These are phyloP conservation scores for Hippotragus niger DNA, from an alignment of 2,113 vertebrate species.

Conservation along the genomic window DNA sequence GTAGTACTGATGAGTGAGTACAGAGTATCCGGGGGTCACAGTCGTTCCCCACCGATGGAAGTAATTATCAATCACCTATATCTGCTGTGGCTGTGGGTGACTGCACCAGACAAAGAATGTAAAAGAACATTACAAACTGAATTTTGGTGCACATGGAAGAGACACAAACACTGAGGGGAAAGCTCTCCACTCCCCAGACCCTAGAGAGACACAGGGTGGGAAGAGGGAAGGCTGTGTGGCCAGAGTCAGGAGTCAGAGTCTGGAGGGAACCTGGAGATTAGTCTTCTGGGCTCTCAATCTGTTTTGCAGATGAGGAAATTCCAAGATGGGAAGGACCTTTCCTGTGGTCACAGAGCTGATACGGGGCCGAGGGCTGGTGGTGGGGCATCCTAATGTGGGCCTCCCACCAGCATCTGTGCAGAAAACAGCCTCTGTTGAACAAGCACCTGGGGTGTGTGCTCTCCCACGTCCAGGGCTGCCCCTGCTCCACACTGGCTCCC, in stretches of 20 bases:
- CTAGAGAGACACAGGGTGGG: not conserved
- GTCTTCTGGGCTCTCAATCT: not conserved
- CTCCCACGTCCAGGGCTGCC: not conserved
- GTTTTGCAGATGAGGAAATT: conserved; percentile 16
- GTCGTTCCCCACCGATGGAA: not conserved
- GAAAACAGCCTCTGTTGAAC: not conserved
- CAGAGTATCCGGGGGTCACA: not conserved
- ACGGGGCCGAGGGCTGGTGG: not conserved
- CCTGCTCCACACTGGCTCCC: not conserved
- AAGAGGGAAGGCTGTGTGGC: not conserved
- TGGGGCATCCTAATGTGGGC: not conserved
- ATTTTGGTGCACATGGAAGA: not conserved
- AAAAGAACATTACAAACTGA: not conserved
- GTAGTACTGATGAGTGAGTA: no score
- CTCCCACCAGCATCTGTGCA: not conserved
- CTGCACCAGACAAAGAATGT: not conserved
- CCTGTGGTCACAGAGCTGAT: not conserved
- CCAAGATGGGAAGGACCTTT: conserved; percentile 22
- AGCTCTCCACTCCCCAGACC: not conserved
- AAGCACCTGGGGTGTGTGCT: not conserved
- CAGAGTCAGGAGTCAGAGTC: not conserved
- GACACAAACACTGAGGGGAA: rapidly evolving
- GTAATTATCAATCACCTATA: not conserved
- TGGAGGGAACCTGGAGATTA: not conserved
- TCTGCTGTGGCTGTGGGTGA: not conserved